Percentiles rank a stretch among this genome's conserved stretches.
Conservation (phyloP, 2,888 invertebrate species). For the Lasius fuliginosus region DNA sequence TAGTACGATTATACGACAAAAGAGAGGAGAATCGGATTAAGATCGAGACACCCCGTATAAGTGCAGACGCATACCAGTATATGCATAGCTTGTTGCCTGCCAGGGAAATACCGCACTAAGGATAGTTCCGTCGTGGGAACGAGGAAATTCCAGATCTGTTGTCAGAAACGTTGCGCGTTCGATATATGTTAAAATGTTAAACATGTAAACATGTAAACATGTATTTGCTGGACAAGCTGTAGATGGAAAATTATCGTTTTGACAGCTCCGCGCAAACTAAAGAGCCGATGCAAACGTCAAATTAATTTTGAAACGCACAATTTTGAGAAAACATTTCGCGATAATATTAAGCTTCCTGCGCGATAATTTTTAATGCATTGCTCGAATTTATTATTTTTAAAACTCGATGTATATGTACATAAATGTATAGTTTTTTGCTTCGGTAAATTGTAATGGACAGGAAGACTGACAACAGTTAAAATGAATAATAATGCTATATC, state of each 20-base stretch:
- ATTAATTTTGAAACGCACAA: constrained; percentile 5
- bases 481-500: not conserved
- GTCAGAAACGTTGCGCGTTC: constrained; percentile 43
- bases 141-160: constrained; percentile 71
- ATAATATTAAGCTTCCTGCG: not conserved
- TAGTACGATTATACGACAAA: constrained; percentile 25
- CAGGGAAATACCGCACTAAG: constrained; percentile 66
- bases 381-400: constrained; percentile 6
- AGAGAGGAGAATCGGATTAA: not conserved
- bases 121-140: constrained; percentile 66
- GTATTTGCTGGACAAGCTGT: constrained; percentile 29
- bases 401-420: not conserved
- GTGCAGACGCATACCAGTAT: constrained; percentile 22
- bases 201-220: constrained; percentile 58
- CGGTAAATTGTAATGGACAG: constrained; percentile 1
- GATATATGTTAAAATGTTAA: constrained; percentile 42
- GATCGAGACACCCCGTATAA: constrained; percentile 26
- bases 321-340: not conserved
- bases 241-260: constrained; percentile 18
- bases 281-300: not conserved
- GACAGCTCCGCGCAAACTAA: constrained; percentile 8
- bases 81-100: constrained; percentile 54
- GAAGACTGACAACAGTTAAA: not conserved
- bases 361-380: not conserved
- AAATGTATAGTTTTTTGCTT: not conserved